Evolutionary conservation across 2,888 invertebrate species (phyloP).

Genomic region (Spatulosminthurus flaviceps): DNA sequence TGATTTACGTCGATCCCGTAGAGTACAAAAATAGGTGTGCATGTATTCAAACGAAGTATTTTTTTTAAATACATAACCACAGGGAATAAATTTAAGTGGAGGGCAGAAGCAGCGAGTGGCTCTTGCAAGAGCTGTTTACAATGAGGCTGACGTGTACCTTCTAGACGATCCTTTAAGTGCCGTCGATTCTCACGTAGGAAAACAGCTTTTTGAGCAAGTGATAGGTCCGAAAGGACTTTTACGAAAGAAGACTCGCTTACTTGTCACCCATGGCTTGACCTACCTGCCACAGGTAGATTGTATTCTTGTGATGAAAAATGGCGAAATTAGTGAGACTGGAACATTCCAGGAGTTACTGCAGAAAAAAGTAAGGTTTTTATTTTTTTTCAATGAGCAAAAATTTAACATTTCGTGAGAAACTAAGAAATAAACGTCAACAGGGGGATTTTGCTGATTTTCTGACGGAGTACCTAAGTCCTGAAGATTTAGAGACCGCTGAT

Average conservation of each 20-base stretch:
- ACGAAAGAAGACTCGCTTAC: constrained; percentile 78
- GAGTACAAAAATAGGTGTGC: background rate
- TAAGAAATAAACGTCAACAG: too few species aligned
- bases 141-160: constrained; percentile 68
- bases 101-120: too few species aligned
- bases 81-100: too few species aligned
- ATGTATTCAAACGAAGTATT: too few species aligned
- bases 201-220: constrained; percentile 89
- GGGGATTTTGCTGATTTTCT: constrained; percentile 79
- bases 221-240: constrained; percentile 83
- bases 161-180: constrained; percentile 71
- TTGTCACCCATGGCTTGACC: constrained; percentile 95
- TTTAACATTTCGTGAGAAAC: background rate
- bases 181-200: constrained; percentile 77
- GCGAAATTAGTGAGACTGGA: constrained; percentile 87
- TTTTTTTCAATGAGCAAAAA: constrained; percentile 49
- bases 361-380: constrained; percentile 70
- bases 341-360: constrained; percentile 88
- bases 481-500: constrained; percentile 64
- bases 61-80: background rate
- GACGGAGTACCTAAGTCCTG: constrained; percentile 69
- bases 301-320: constrained; percentile 88
- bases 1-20: too few species aligned
- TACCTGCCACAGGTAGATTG: constrained; percentile 86
- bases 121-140: constrained; percentile 70